A percentile compares a stretch with the other conserved stretches of the same genome.
These are phyloP conservation scores for Ectemnius continuus DNA, from an alignment of 2,888 invertebrate species.

Conservation along the genomic window DNA sequence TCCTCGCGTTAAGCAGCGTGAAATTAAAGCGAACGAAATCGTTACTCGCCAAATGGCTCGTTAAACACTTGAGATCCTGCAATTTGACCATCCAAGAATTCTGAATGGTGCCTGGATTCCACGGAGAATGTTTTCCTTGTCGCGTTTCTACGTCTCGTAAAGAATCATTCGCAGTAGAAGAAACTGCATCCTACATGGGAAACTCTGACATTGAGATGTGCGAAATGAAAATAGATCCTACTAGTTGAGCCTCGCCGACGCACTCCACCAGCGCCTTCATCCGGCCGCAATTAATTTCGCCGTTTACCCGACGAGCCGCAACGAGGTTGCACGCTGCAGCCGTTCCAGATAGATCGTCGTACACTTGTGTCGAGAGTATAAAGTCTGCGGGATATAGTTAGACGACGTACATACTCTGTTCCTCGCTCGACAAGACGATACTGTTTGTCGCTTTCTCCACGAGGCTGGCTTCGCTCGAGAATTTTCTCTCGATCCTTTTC, in stretches of 20 bases:
- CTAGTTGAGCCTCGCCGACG: conserved; percentile 13
- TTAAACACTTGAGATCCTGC: neutral
- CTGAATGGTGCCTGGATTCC: neutral
- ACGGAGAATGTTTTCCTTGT: conserved; percentile 7
- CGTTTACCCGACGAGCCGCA: conserved; percentile 39
- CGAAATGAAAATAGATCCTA: conserved; percentile 52
- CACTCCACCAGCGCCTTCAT: conserved; percentile 2
- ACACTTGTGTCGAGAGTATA: neutral
- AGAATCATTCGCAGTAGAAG: neutral
- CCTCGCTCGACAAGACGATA: conserved; percentile 28
- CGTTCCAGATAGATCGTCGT: conserved; percentile 26
- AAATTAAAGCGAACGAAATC: conserved; percentile 28
- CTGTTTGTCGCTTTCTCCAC: conserved; percentile 49
- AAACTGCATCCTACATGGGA: conserved; percentile 18
- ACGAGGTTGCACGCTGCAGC: conserved; percentile 18
- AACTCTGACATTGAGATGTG: conserved; percentile 28
- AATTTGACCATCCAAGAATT: neutral
- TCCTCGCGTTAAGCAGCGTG: conserved; percentile 32
- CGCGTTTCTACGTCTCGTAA: neutral
- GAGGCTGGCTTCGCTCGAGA: conserved; percentile 42
- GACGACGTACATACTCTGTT: neutral
- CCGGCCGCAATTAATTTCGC: conserved; percentile 34
- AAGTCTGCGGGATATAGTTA: neutral
- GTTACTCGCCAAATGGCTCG: conserved; percentile 7
- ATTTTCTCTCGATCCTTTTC: conserved; percentile 10